phyloP scores from a whole-genome alignment of 2,797 vertebrate species.

The Pempheris klunzingeri region DNA sequence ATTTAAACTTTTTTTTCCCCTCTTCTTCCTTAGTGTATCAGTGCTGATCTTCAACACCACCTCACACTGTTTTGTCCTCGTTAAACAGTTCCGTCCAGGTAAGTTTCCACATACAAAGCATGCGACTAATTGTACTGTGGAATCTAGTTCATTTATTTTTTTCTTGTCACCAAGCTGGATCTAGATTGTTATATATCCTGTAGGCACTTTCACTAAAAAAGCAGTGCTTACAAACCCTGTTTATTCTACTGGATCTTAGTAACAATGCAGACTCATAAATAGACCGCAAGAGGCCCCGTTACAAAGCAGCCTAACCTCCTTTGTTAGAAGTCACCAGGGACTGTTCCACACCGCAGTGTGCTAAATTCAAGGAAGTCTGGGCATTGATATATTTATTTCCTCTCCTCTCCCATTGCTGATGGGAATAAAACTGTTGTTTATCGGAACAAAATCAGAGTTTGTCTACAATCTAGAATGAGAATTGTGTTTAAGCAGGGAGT shows the following conservation, averaged over 20 bases:
- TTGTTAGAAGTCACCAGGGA: constrained; percentile 73
- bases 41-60: constrained; percentile 94
- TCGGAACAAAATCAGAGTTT: constrained; percentile 51
- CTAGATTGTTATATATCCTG: constrained; percentile 54
- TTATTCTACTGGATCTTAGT: constrained; percentile 58
- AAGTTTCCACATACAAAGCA: constrained; percentile 42
- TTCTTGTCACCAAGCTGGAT: constrained; percentile 37
- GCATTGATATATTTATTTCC: constrained; percentile 74
- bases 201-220: constrained; percentile 58
- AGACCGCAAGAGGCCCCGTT: constrained; percentile 66
- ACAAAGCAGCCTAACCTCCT: constrained; percentile 68
- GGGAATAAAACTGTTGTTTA: constrained; percentile 43
- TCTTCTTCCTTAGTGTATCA: constrained; percentile 86
- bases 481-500: constrained; percentile 36
- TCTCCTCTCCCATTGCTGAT: constrained; percentile 41
- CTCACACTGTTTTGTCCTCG: constrained; percentile 93
- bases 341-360: constrained; percentile 46
- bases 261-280: constrained; percentile 78
- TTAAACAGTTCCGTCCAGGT: constrained; percentile 99
- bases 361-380: constrained; percentile 86
- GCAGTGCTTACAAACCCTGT: constrained; percentile 55
- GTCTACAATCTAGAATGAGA: constrained; percentile 33
- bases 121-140: not conserved
- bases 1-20: constrained; percentile 4
- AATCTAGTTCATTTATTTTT: constrained; percentile 11